Percentiles rank a stretch among this genome's conserved stretches.
These are phyloP conservation scores for Lasiurus cinereus DNA, from an alignment of 2,113 vertebrate genomes.

Conservation along the genomic window DNA sequence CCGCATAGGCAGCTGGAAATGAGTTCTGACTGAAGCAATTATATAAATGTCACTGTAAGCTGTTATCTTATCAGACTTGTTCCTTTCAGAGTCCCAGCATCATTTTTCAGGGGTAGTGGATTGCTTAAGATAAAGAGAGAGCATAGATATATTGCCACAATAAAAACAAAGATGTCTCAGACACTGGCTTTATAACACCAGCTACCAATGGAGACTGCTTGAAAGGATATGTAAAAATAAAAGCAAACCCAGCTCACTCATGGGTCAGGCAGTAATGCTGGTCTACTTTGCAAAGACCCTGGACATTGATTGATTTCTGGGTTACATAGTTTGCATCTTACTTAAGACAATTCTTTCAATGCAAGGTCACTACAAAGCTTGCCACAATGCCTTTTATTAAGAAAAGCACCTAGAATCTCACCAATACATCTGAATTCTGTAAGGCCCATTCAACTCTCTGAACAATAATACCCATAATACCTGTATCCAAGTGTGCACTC, in stretches of 20 bases:
- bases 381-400: constrained; percentile 59
- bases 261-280: constrained; percentile 72
- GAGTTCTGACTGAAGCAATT: constrained; percentile 86
- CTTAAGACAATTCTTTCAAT: constrained; percentile 67
- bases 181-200: constrained; percentile 60
- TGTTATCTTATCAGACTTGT: constrained; percentile 75
- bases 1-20: constrained; percentile 77
- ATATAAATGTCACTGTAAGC: constrained; percentile 83
- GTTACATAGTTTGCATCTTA: constrained; percentile 64
- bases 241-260: constrained; percentile 68
- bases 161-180: constrained; percentile 60
- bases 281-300: constrained; percentile 79
- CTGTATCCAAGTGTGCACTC: constrained; percentile 89
- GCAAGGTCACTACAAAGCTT: constrained; percentile 62
- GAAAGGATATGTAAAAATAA: constrained; percentile 79
- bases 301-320: constrained; percentile 78
- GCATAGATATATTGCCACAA: constrained; percentile 74
- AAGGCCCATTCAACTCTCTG: constrained; percentile 86
- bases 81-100: constrained; percentile 67
- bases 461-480: constrained; percentile 91
- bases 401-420: constrained; percentile 28
- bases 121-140: constrained; percentile 81
- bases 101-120: constrained; percentile 63
- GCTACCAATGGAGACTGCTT: constrained; percentile 58
- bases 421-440: constrained; percentile 54